Base-by-base conservation (phyloP, 2,888 invertebrate species). In the Theodoxus fluviatilis region DNA sequence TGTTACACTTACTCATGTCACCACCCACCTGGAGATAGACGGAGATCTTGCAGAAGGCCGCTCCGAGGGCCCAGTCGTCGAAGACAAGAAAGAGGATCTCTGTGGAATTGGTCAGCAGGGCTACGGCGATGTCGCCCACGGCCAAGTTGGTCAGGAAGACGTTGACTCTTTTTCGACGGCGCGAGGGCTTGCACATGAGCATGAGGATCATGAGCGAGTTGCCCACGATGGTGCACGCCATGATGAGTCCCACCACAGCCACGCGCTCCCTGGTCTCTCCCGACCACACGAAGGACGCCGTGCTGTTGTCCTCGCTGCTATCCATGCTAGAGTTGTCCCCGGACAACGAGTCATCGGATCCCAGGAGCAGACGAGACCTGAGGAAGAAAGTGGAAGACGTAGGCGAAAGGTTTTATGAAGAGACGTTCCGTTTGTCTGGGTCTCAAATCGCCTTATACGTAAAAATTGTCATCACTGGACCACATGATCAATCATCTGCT, bases 31-130 rank as follows among this genome's bases (percentile, higher is more conserved):
- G n/a, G 6, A 83, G 81, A 73, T 88, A 88, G 35, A 87, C 84
- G 38, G 84, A 81, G 18, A 86, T 73, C 77, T 88, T 88, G 79
- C 88, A 88, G 31, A 85, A 81, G 9, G 81, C 80, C 1, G 83
- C 82, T 0, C 88, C 88, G 18, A 88, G 79, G 9, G 87, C 84
- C 88, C 88, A 88, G 74, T 88, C 87, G 3, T 86, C 86, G 71
- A 87, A 87, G 0, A 86, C 84, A 40, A 85, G 83, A 71, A 87
- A 85, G 18, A 88, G 74, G 35, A 88, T 83, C 74, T 88, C 88
- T 7, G 86, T 85, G 25, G 87, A 84, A 87, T 88, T 88, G 3
- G 87, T 87, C 37, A 88, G 83, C 43, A 82, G 75, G 40, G 87
- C 87, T 6, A 88, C 87, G 25, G 87, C 85, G 40, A 88, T 77